Conservation (phyloP, 1,140 invertebrate genomes). For the Solen grandis region DNA sequence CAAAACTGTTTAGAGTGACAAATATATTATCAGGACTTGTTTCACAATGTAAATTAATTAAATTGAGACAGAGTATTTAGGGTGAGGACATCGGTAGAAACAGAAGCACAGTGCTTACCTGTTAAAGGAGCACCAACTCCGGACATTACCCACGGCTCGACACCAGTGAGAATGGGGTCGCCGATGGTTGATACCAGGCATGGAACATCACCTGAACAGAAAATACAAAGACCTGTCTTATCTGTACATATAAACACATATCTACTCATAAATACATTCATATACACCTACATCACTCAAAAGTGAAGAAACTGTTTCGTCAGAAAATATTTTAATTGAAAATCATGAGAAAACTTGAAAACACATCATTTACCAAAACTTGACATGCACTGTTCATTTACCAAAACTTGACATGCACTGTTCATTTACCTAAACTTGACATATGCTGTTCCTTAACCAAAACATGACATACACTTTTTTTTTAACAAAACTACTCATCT, state of each 20-base stretch:
- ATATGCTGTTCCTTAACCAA: too few species aligned
- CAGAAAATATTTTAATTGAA: background rate
- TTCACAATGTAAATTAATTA: too few species aligned
- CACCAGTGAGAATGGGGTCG: slow-evolving; percentile 22
- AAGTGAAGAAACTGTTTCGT: background rate
- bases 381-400: too few species aligned
- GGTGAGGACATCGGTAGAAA: background rate
- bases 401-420: too few species aligned
- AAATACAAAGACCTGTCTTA: background rate
- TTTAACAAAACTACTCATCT: too few species aligned
- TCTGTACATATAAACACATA: background rate
- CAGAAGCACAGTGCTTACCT: slow-evolving; percentile 10
- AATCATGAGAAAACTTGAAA: background rate
- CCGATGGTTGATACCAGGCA: slow-evolving; percentile 33
- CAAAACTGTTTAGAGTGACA: background rate
- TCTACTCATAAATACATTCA: background rate
- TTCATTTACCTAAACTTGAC: too few species aligned
- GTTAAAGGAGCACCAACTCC: slow-evolving; percentile 49
- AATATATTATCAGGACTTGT: background rate
- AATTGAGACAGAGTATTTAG: too few species aligned
- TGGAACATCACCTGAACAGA: slow-evolving; percentile 44
- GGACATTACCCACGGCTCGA: slow-evolving; percentile 48
- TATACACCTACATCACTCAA: background rate
- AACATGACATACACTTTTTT: too few species aligned
- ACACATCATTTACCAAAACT: too few species aligned